A percentile compares a stretch with the other conserved stretches of the same genome.
Conservation (phyloP, 2,888 invertebrate species). For the Amphipyra tragopoginis region DNA sequence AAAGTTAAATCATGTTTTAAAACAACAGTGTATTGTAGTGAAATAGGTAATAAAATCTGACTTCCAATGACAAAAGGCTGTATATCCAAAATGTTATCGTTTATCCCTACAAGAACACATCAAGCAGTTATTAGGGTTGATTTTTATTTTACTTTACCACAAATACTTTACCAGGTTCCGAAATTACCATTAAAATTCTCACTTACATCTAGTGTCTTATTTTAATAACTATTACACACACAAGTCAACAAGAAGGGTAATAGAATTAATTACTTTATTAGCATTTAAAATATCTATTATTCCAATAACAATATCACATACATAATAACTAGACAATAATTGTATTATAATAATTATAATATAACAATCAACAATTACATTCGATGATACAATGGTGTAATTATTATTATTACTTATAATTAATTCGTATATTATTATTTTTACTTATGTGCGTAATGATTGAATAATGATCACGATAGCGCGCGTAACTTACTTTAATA, state of each 20-base stretch:
- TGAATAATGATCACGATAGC: conserved; percentile 76
- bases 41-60: conserved; percentile 24
- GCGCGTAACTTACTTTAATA: conserved; percentile 50
- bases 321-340: conserved; percentile 85
- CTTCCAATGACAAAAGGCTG: conserved; percentile 42
- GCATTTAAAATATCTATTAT: conserved; percentile 86
- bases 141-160: conserved; percentile 37
- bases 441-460: conserved; percentile 82
- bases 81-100: conserved; percentile 34
- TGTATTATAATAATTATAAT: conserved; percentile 73
- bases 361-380: conserved; percentile 88
- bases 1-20: conserved; percentile 19
- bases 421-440: conserved; percentile 80
- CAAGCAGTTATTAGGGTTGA: conserved; percentile 50
- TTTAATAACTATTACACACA: conserved; percentile 78
- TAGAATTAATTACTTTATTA: conserved; percentile 78
- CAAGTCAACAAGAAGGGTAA: conserved; percentile 87
- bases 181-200: conserved; percentile 59
- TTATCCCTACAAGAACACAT: conserved; percentile 51
- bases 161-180: conserved; percentile 48
- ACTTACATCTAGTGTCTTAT: conserved; percentile 67
- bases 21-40: conserved; percentile 24
- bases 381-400: conserved; percentile 85
- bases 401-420: conserved; percentile 76
- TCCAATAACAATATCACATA: conserved; percentile 90